phyloP scores from a whole-genome alignment of 2,888 invertebrate species.

The Automeris io region DNA sequence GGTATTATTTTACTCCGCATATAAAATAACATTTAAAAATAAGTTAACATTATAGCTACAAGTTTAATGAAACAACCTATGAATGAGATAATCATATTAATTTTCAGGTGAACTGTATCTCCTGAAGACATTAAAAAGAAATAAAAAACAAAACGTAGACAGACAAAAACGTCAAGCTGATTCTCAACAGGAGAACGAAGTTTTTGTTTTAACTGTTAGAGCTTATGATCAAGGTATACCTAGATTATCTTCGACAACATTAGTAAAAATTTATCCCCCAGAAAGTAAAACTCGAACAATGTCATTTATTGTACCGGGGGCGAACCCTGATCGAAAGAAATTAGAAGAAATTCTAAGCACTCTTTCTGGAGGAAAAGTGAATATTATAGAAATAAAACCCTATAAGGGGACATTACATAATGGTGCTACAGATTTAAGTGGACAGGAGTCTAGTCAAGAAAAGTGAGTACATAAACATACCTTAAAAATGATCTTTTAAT shows the following conservation, averaged over 20 bases:
- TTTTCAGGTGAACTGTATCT: constrained; percentile 80
- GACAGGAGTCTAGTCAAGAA: constrained; percentile 73
- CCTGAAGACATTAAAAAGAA: constrained; percentile 68
- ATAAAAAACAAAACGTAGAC: constrained; percentile 52
- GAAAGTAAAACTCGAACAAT: constrained; percentile 86
- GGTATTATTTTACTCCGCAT: constrained; percentile 59
- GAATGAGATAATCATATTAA: no score
- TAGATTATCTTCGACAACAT: constrained; percentile 82
- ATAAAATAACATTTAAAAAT: neutral
- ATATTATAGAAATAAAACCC: constrained; percentile 84
- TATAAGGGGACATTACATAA: constrained; percentile 78
- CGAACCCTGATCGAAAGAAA: constrained; percentile 83
- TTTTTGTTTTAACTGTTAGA: constrained; percentile 83
- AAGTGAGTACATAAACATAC: constrained; percentile 50
- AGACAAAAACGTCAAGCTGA: constrained; percentile 71
- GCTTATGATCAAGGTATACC: constrained; percentile 93
- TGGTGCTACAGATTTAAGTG: constrained; percentile 71
- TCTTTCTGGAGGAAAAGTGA: constrained; percentile 87
- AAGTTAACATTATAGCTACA: no score
- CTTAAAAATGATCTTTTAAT: neutral
- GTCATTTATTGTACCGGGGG: constrained; percentile 88
- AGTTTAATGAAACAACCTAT: no score
- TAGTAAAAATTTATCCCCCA: constrained; percentile 86
- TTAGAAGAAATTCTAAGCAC: constrained; percentile 86
- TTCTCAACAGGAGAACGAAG: constrained; percentile 60